phyloP scores from a whole-genome alignment of 1,140 invertebrate genomes.

The Aphelenchoides besseyi region DNA sequence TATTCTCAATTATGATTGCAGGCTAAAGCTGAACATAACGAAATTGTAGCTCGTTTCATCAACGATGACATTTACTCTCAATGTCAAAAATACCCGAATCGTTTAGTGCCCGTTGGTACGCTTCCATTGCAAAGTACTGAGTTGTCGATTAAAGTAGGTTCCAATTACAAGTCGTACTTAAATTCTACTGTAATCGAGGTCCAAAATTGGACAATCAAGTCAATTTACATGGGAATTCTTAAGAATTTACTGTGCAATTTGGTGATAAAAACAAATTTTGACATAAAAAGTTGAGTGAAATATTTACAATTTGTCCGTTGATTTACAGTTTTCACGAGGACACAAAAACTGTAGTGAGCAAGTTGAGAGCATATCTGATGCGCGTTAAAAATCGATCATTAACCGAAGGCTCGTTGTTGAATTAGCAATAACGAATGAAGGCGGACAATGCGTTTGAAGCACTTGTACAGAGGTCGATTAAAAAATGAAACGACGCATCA shows the following conservation, averaged over 20 bases:
- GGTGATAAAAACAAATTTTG: no score
- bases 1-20: constrained; percentile 45
- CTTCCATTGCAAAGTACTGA: constrained; percentile 69
- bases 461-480: constrained; percentile 6
- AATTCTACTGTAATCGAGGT: no score
- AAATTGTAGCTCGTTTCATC: constrained; percentile 66
- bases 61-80: constrained; percentile 68
- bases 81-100: constrained; percentile 65
- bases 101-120: constrained; percentile 68
- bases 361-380: background rate
- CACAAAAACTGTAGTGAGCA: background rate
- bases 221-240: constrained; percentile 10
- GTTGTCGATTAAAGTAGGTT: constrained; percentile 64
- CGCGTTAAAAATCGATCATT: constrained; percentile 10
- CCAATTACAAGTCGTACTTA: background rate
- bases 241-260: no score
- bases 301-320: background rate
- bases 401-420: background rate
- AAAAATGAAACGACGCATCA: no score
- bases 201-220: no score
- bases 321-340: background rate
- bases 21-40: constrained; percentile 68
- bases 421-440: constrained; percentile 14
- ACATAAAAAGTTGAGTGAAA: no score
- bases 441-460: background rate